Evolutionary conservation across 1,140 invertebrate genomes (phyloP), one percentile per base, ranked within the genome.

Genomic region (Paraescarpia echinospica): DNA sequence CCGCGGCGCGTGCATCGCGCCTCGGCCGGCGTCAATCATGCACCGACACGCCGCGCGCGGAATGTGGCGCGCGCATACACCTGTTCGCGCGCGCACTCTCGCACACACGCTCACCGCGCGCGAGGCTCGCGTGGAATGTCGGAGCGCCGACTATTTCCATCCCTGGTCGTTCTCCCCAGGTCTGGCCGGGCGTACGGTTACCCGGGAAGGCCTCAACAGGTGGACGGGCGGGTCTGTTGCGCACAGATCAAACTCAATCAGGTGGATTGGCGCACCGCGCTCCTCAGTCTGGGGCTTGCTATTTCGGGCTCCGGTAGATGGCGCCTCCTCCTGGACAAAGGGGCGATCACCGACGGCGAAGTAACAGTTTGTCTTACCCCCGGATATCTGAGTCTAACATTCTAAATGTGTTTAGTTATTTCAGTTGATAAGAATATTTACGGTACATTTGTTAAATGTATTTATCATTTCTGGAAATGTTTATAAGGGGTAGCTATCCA

Each of bases 231-330:
- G 59, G 8, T 77, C 59, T 77, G 59, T 77, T 18, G 59, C 59
- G 59, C 59, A 77, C 59, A 77, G 59, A 77, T 77, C 59, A 77
- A 77, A 77, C 59, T 77, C 59, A 77, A 77, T 77, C 59, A 77
- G 59, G 59, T 77, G 59, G 59, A 77, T 27, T 77, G 59, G 59
- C 41, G 41, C 41, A 12, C 41, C 41, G 4, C 41, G 41, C 41
- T 41, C 41, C 4, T 12, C 41, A 41, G 41, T 77, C 27, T 31
- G 59, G 27, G 59, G 59, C 18, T 18, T 18, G 59, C 18, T 77
- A 77, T 77, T 77, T 77, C 59, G 59, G 59, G 59, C 59, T 77
- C 59, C 59, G 59, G 12, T 77, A 77, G 59, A 31, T 77, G 59
- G 59, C 59, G 22, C 14, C 59, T 6, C 22, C 59, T 77, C 59